phyloP scores from a whole-genome alignment of 1,140 invertebrate genomes.

The Hylyphantes graminicola region DNA sequence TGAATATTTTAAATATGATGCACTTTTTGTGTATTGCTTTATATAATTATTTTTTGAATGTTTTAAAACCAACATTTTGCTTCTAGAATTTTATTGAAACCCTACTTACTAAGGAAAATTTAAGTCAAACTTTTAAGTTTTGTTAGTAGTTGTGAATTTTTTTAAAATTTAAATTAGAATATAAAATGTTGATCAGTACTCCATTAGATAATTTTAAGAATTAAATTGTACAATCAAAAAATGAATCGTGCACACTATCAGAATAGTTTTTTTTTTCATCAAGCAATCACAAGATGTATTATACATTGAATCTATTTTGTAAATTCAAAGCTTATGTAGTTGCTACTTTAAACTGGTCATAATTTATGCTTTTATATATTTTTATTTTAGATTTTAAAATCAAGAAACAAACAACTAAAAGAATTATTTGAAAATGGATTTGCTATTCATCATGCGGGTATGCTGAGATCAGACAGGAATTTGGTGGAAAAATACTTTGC shows the following conservation, averaged over 20 bases:
- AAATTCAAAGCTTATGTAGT: neutral
- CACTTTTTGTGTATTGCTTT: neutral
- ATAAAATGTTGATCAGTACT: neutral
- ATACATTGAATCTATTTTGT: neutral
- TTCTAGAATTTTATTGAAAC: neutral
- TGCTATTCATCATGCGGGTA: conserved; percentile 96
- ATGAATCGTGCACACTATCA: neutral
- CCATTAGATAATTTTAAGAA: neutral
- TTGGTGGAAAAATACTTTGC: conserved; percentile 90
- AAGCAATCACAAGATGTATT: neutral
- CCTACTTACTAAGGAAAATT: neutral
- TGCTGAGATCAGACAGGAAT: conserved; percentile 85
- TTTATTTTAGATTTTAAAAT: conserved; percentile 72
- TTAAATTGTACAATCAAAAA: neutral
- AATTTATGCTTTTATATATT: neutral
- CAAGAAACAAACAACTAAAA: conserved; percentile 79
- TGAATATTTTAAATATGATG: neutral
- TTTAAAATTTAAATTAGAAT: neutral
- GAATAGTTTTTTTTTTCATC: neutral
- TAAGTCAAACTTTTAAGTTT: neutral
- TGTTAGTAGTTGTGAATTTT: neutral
- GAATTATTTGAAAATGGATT: conserved; percentile 90
- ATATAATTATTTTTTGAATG: neutral
- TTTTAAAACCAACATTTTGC: neutral
- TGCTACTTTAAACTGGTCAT: neutral